Conservation (phyloP, 2,113 vertebrate genomes). For the Odontophorus gujanensis region DNA sequence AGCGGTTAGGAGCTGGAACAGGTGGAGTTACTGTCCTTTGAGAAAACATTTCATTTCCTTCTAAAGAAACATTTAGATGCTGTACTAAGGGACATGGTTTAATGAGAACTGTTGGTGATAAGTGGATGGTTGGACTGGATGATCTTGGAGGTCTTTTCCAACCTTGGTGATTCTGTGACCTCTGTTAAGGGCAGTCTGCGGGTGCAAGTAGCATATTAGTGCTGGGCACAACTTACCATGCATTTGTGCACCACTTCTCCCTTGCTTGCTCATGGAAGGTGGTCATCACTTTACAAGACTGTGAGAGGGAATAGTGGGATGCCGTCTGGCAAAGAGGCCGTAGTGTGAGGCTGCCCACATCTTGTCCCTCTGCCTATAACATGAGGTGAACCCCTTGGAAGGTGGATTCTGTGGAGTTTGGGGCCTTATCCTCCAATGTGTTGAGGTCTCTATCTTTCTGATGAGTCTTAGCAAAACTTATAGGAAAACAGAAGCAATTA, state of each 20-base stretch:
- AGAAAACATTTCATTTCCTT: too few relatives aligned
- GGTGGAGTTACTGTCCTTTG: too few relatives aligned
- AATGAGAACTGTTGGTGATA: too few relatives aligned
- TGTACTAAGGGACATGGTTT: too few relatives aligned
- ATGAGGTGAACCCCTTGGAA: neutral
- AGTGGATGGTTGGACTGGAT: too few relatives aligned
- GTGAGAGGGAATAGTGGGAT: neutral
- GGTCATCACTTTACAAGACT: neutral
- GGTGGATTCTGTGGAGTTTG: neutral
- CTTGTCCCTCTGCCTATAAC: neutral
- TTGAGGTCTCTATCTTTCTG: slow-evolving; percentile 5
- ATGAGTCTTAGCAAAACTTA: slow-evolving; percentile 11
- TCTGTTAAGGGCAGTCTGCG: neutral
- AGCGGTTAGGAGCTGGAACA: too few relatives aligned
- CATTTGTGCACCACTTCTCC: neutral
- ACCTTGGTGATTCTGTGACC: too few relatives aligned
- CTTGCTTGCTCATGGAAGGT: neutral
- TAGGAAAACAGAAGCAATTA: neutral
- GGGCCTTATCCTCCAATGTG: neutral
- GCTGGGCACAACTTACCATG: neutral
- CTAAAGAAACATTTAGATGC: too few relatives aligned
- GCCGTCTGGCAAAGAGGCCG: neutral
- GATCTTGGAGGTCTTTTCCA: too few relatives aligned
- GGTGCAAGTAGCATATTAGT: fast-evolving
- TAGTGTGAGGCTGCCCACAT: neutral